Base-by-base conservation (phyloP, 2,113 vertebrate genomes). In the Nannobrachium achirus region DNA sequence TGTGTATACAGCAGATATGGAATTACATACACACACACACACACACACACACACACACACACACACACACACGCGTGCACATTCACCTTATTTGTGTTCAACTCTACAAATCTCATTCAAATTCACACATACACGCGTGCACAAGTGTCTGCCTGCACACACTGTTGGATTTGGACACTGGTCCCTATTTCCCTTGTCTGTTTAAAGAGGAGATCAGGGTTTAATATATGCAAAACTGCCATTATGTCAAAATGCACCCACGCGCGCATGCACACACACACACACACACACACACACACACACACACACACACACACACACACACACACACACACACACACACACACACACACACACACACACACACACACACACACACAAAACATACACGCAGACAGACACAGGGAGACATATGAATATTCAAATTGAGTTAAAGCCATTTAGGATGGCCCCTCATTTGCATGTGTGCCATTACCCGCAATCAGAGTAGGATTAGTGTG, bases 331-430 rank as follows among this genome's bases (percentile, higher is more conserved):
- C 14, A n/a, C 45, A 48, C 11, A 14, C 45, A 48, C 45, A 48
- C 14, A 48, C 45, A 49, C 15, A 61, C 60, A 56, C 58, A 57
- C 18, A 11, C 13, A 52, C 25, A 3, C 14, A 38, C 19, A 45
- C 52, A 53, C 56, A 63, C 14, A 74, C 13, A 52, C 25, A 3
- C 14, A 38, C 19, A 45, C 52, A 53, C 56, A 63, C 14, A 74
- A 33, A 33, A 33, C 25, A 33, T 33, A 33, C 25, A 33, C 25
- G 25, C 78, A 75, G 48, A 20, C 42, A 67, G 42, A 42, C 89
- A 87, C 84, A 71, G 75, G 60, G 86, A 82, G 80, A 51, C 71
- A 76, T 71, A 89, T 92, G 81, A 88, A 92, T 93, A 91, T 93
- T 95, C 86, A 91, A 89, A 85, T 71, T 11, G 64, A 51, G 65